Conservation (phyloP, 1,140 invertebrate genomes). For the Babylonia areolata region DNA sequence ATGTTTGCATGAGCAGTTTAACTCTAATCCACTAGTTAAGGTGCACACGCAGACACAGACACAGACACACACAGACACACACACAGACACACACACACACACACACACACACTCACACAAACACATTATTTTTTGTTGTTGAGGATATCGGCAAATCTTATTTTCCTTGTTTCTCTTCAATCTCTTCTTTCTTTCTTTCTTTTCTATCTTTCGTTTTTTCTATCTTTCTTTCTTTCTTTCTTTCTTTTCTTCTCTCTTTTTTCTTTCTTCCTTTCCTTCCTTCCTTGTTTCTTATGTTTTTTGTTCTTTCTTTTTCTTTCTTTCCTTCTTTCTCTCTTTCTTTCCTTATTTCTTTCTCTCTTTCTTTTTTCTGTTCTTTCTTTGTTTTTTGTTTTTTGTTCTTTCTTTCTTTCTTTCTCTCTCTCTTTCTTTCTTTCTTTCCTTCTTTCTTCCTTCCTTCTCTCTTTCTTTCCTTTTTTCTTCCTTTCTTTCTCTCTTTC, state of each 20-base stretch:
- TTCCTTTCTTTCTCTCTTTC: not conserved
- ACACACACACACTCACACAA: not conserved
- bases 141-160: not conserved
- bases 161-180: not conserved
- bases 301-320: not conserved
- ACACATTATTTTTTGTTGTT: not conserved
- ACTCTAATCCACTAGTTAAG: too few relatives aligned
- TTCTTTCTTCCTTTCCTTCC: not conserved
- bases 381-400: not conserved
- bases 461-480: not conserved
- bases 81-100: slow-evolving; percentile 5
- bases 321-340: not conserved
- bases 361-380: not conserved
- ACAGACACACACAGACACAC: not conserved
- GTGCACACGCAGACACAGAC: not conserved
- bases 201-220: not conserved
- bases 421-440: not conserved
- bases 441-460: not conserved
- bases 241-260: not conserved
- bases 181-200: too few relatives aligned
- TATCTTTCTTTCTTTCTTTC: not conserved
- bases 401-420: not conserved
- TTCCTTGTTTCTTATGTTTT: not conserved
- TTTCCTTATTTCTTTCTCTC: not conserved
- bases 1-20: too few relatives aligned